A percentile compares a stretch with the other conserved stretches of the same genome.
Conservation (phyloP, 2,797 vertebrate species). For the Hippoglossus hippoglossus region DNA sequence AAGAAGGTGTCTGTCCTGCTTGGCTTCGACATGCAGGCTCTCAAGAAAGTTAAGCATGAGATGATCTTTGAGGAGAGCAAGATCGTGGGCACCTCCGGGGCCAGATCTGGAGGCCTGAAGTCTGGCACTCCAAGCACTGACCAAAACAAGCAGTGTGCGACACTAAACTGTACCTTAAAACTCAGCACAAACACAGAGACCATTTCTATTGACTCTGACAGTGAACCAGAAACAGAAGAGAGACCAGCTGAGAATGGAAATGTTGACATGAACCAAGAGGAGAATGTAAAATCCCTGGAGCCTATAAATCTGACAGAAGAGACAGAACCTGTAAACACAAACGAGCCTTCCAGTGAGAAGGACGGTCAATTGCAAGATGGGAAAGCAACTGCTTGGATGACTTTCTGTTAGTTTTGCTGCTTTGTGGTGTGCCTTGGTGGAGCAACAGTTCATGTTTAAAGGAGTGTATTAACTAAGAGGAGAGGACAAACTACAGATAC, state of each 20-base stretch:
- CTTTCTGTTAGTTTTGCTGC: conserved; percentile 53
- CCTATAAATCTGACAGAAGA: conserved; percentile 59
- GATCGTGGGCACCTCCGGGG: conserved; percentile 81
- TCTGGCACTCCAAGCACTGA: conserved; percentile 59
- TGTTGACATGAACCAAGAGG: conserved; percentile 18
- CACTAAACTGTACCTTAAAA: conserved; percentile 87
- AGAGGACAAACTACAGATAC: conserved; percentile 11
- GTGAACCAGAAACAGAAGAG: conserved; percentile 76
- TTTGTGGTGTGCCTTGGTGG: conserved; percentile 48
- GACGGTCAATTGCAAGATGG: conserved; percentile 56
- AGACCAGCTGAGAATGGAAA: conserved; percentile 51
- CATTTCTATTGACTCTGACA: conserved; percentile 83
- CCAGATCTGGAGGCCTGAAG: conserved; percentile 76
- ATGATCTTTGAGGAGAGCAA: conserved; percentile 89
- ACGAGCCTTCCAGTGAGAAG: conserved; percentile 16
- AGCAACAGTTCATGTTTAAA: conserved; percentile 14
- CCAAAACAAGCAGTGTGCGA: conserved; percentile 83
- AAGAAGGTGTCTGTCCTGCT: conserved; percentile 89
- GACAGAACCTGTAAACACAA: conserved; percentile 73
- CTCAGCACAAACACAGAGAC: conserved; percentile 77
- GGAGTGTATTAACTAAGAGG: neutral
- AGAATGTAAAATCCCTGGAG: conserved; percentile 32
- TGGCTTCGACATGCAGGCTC: conserved; percentile 94
- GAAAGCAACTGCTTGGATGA: conserved; percentile 40
- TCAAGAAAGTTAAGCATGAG: conserved; percentile 92